These are phyloP conservation scores for Rattus norvegicus DNA, from an alignment of 2,113 vertebrate species.

Conservation along the genomic window DNA sequence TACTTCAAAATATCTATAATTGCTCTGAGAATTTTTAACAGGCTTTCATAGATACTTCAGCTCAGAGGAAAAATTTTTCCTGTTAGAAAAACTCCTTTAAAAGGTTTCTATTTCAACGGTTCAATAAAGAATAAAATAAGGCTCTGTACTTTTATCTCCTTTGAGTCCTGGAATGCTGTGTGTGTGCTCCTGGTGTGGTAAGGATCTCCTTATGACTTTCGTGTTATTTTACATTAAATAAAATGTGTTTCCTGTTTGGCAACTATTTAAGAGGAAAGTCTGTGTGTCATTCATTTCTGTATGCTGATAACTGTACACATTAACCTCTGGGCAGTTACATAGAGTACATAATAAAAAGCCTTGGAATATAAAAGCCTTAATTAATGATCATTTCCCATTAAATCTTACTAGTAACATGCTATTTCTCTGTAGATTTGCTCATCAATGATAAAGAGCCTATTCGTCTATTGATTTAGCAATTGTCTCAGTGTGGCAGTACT, in stretches of 20 bases:
- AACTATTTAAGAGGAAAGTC: not conserved
- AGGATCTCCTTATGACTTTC: not conserved
- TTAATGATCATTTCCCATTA: not conserved
- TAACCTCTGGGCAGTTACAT: not conserved
- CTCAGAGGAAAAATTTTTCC: not conserved
- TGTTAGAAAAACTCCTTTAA: not conserved
- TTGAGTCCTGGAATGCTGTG: not conserved
- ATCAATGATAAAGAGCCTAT: not conserved
- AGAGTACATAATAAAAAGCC: not conserved
- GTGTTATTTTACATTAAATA: conserved; percentile 34
- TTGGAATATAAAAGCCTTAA: not conserved
- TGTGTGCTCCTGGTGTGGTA: not conserved
- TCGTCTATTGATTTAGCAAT: not conserved
- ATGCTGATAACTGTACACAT: not conserved
- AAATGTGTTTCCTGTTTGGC: not conserved
- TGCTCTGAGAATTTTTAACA: conserved; percentile 1
- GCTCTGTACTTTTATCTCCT: not conserved
- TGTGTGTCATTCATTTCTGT: not conserved
- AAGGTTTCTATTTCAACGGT: not conserved
- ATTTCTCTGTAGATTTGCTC: not conserved
- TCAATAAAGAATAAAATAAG: conserved; percentile 13
- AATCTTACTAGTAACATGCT: not conserved
- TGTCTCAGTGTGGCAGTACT: not conserved
- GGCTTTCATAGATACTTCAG: conserved; percentile 19
- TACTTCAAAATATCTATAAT: conserved; percentile 33